Evolutionary conservation across 2,888 invertebrate genomes (phyloP).

Genomic region (Drosophila maculinotata): DNA sequence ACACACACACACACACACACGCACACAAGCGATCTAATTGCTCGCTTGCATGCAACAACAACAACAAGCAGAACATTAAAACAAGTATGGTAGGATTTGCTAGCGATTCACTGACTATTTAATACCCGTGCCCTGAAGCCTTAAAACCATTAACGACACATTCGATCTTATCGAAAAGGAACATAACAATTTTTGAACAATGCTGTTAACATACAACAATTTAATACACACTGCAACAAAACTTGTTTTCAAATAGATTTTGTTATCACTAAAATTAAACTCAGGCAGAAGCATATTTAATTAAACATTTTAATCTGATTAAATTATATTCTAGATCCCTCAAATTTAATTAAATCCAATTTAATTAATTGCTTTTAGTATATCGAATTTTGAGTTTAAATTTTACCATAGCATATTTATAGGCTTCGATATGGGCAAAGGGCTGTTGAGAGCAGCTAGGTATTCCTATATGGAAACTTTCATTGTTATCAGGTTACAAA

Average conservation of each 20-base stretch:
- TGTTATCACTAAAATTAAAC: no score
- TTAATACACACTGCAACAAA: neutral
- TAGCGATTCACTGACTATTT: slow-evolving; percentile 37
- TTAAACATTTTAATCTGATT: no score
- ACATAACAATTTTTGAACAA: slow-evolving; percentile 9
- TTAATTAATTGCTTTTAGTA: no score
- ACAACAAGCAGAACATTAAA: slow-evolving; percentile 26
- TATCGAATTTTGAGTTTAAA: no score
- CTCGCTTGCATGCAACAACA: slow-evolving; percentile 62
- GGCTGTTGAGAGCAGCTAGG: no score
- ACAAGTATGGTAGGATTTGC: slow-evolving; percentile 29
- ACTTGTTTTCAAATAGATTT: no score
- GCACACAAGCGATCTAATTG: slow-evolving; percentile 63
- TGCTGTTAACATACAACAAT: slow-evolving; percentile 7
- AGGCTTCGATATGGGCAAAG: neutral
- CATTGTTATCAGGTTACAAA: neutral
- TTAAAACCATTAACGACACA: slow-evolving; percentile 47
- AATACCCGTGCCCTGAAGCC: slow-evolving; percentile 51
- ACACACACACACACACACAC: slow-evolving; percentile 15
- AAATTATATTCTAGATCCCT: no score
- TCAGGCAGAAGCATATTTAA: no score
- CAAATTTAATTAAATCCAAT: no score
- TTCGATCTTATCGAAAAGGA: slow-evolving; percentile 34
- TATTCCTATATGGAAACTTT: neutral
- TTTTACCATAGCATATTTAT: slow-evolving; percentile 45